phyloP scores from a whole-genome alignment of 1,140 invertebrate genomes.

The Meloidogyne floridensis region DNA sequence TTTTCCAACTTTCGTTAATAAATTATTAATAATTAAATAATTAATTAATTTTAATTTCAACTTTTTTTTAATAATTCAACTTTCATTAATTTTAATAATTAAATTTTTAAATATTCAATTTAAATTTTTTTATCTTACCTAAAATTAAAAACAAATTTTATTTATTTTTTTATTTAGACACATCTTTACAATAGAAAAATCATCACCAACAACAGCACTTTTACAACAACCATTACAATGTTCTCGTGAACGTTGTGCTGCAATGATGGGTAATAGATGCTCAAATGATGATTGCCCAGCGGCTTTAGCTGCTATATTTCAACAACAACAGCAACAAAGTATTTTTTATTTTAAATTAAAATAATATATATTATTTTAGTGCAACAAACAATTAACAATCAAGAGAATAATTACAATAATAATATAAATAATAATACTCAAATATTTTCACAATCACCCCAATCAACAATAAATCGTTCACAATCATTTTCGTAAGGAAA shows the following conservation, averaged over 20 bases:
- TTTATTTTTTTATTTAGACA: slow-evolving; percentile 7
- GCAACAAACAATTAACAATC: background rate
- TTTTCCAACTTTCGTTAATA: too few relatives aligned
- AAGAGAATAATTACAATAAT: background rate
- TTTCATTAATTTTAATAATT: too few relatives aligned
- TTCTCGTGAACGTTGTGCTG: background rate
- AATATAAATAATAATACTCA: background rate
- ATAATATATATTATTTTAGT: background rate
- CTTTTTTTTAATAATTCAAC: too few relatives aligned
- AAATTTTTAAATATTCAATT: too few relatives aligned
- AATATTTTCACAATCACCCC: background rate
- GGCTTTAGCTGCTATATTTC: background rate
- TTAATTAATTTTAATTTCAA: too few relatives aligned
- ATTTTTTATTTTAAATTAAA: background rate
- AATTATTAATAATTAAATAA: too few relatives aligned
- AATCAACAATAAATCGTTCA: background rate
- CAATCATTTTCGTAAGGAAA: background rate
- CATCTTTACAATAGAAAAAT: slow-evolving; percentile 26
- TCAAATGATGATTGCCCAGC: slow-evolving; percentile 2
- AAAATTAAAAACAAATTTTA: too few relatives aligned
- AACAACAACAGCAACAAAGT: background rate
- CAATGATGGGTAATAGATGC: background rate
- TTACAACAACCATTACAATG: background rate
- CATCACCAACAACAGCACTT: background rate
- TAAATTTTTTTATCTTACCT: too few relatives aligned